phyloP scores from a whole-genome alignment of 1,140 invertebrate species.

The Theocolax elegans region DNA sequence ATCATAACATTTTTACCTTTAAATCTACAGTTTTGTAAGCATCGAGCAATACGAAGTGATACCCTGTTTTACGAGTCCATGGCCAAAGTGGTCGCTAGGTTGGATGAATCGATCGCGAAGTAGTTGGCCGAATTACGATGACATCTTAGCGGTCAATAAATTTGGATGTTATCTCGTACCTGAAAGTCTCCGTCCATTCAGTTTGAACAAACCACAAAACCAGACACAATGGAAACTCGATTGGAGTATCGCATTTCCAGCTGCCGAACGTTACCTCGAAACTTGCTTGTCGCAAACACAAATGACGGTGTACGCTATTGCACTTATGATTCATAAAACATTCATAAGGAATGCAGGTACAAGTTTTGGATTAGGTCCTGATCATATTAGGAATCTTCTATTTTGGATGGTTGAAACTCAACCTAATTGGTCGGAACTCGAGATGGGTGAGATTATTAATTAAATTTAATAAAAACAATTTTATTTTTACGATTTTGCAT shows the following conservation, averaged over 20 bases:
- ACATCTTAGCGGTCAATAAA: constrained; percentile 74
- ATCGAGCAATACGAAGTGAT: constrained; percentile 71
- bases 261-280: constrained; percentile 78
- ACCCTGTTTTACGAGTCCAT: constrained; percentile 73
- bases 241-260: constrained; percentile 80
- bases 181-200: constrained; percentile 67
- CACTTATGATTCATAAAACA: constrained; percentile 74
- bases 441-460: constrained; percentile 69
- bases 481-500: background rate
- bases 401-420: constrained; percentile 83
- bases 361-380: constrained; percentile 69
- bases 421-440: constrained; percentile 76
- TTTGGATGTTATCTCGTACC: constrained; percentile 78
- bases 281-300: constrained; percentile 76
- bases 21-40: constrained; percentile 49
- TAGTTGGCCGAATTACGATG: constrained; percentile 74
- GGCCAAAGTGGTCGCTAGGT: constrained; percentile 74
- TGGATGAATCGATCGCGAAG: constrained; percentile 72
- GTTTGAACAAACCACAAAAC: constrained; percentile 58
- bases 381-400: constrained; percentile 80
- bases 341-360: constrained; percentile 73
- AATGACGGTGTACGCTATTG: constrained; percentile 75
- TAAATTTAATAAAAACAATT: background rate
- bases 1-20: no score
- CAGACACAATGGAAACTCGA: constrained; percentile 74